Conservation (phyloP, 2,888 invertebrate species). For the Synanthedon andrenaeformis region DNA sequence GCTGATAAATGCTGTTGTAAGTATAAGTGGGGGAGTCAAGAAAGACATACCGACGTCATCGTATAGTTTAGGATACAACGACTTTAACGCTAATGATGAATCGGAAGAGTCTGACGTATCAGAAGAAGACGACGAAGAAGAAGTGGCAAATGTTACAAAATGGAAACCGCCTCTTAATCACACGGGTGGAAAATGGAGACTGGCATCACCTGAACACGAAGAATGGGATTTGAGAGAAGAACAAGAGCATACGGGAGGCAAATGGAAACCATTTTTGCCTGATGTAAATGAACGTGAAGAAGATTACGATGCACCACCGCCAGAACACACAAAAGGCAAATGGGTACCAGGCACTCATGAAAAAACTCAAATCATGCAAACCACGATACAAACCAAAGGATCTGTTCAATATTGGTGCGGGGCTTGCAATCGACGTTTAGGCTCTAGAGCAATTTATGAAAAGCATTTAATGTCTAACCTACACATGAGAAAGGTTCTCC, state of each 20-base stretch:
- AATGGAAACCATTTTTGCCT: constrained; percentile 70
- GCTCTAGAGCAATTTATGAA: constrained; percentile 80
- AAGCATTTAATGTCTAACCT: constrained; percentile 81
- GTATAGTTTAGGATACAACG: constrained; percentile 47
- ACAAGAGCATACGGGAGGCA: constrained; percentile 71
- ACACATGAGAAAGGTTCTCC: constrained; percentile 75
- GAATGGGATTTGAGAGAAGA: constrained; percentile 69
- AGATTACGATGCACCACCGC: constrained; percentile 73
- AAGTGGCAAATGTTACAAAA: constrained; percentile 72
- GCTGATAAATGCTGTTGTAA: constrained; percentile 74
- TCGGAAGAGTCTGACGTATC: constrained; percentile 72
- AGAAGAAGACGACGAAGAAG: constrained; percentile 68
- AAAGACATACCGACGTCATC: constrained; percentile 43
- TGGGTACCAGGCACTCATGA: constrained; percentile 79
- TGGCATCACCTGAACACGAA: constrained; percentile 57
- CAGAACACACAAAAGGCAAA: constrained; percentile 81
- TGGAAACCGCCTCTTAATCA: constrained; percentile 77
- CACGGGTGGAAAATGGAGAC: constrained; percentile 61
- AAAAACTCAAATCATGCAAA: constrained; percentile 67
- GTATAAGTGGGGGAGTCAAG: constrained; percentile 71
- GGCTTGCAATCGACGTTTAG: constrained; percentile 81
- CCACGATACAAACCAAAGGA: constrained; percentile 59
- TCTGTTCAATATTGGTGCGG: constrained; percentile 82
- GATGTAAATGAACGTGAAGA: constrained; percentile 54
- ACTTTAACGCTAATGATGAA: constrained; percentile 55